These are phyloP conservation scores for Musca vetustissima DNA, from an alignment of 1,140 invertebrate genomes.

Conservation along the genomic window DNA sequence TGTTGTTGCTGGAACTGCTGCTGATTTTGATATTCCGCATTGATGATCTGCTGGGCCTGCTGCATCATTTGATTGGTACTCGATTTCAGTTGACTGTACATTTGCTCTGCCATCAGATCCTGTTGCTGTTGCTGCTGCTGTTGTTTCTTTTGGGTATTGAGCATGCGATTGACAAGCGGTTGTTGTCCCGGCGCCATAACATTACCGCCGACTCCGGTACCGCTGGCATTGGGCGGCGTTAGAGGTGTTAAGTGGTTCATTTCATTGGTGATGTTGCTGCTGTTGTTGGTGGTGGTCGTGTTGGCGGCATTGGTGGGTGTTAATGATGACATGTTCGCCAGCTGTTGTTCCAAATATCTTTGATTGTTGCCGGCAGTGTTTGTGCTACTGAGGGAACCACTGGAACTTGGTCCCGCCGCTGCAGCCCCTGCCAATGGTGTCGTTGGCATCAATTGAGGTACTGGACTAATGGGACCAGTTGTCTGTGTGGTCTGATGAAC, in stretches of 20 bases:
- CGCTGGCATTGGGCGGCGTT: neutral
- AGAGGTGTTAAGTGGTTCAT: constrained; percentile 2
- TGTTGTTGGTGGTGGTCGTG: neutral
- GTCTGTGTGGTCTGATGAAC: constrained; percentile 55
- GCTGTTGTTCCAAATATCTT: neutral
- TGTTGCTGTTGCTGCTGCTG: neutral
- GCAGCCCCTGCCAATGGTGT: neutral
- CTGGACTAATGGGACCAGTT: constrained; percentile 53
- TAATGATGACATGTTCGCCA: constrained; percentile 8
- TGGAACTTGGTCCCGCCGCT: neutral
- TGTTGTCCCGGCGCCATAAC: too few species aligned
- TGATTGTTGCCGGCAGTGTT: neutral
- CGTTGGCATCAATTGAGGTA: constrained; percentile 34
- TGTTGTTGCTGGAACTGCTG: constrained; percentile 25
- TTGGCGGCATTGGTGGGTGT: neutral
- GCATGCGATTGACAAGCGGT: neutral
- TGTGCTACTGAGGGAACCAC: neutral
- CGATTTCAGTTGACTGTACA: constrained; percentile 1
- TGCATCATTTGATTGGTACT: constrained; percentile 9
- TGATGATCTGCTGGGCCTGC: neutral
- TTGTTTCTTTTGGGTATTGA: neutral
- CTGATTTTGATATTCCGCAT: constrained; percentile 7
- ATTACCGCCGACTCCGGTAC: too few species aligned
- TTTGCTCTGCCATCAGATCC: constrained; percentile 2
- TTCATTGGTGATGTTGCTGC: too few species aligned